Evolutionary conservation across 1,140 invertebrate species (phyloP).

Genomic region (Matsumurasca onukii): DNA sequence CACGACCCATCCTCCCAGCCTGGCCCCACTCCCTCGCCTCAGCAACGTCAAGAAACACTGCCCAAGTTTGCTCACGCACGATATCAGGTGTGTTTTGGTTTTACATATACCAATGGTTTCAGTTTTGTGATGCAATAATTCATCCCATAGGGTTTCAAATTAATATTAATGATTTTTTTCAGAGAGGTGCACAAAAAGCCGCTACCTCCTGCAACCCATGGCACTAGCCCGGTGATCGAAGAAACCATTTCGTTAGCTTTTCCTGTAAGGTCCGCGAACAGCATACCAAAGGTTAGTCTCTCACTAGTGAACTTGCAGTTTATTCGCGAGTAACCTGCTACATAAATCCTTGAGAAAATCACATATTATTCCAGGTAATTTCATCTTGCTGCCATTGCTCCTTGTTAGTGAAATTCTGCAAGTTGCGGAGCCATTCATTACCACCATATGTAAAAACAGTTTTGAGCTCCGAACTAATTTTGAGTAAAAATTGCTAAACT

Average conservation of each 20-base stretch:
- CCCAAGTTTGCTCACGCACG: conserved; percentile 96
- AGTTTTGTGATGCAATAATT: background rate
- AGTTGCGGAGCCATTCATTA: no score
- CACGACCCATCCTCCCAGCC: conserved; percentile 84
- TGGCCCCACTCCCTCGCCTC: conserved; percentile 60
- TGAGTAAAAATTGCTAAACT: no score
- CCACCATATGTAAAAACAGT: no score
- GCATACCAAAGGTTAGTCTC: conserved; percentile 65
- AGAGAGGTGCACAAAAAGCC: conserved; percentile 82
- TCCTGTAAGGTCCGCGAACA: conserved; percentile 94
- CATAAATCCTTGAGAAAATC: no score
- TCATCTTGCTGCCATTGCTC: no score
- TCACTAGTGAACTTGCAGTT: no score
- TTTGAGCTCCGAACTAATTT: no score
- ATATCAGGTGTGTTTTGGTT: conserved; percentile 76
- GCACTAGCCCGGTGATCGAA: conserved; percentile 95
- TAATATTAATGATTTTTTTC: conserved; percentile 50
- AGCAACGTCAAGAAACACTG: conserved; percentile 72
- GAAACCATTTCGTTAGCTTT: conserved; percentile 96
- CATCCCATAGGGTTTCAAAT: background rate
- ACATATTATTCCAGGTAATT: no score
- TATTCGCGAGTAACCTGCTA: no score
- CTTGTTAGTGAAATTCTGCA: no score
- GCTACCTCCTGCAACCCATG: conserved; percentile 91
- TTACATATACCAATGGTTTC: no score